Base-by-base conservation (phyloP, 2,797 vertebrate genomes). In the Odontamblyopus lacepedii region DNA sequence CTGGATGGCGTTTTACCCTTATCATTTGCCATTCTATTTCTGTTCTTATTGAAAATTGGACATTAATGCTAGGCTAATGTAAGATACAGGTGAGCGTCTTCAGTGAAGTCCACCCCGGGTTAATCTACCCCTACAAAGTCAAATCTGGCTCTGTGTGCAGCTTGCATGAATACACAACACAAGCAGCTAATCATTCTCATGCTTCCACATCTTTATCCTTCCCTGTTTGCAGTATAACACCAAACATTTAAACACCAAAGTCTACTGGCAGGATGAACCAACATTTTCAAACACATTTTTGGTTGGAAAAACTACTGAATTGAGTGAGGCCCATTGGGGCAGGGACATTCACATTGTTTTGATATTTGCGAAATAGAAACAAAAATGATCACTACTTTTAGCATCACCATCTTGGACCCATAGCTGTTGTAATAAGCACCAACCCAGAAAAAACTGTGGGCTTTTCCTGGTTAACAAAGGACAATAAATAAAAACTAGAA, bases 1-100 rank as follows among this genome's bases (percentile, higher is more conserved):
- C 91, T 91, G 87, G 86, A 86, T 88, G 87, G 86, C 90, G 87
- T 89, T 88, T 75, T 88, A 75, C 80, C 87, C 89, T 93, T 95
- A 95, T 94, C 92, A 78, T 83, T 70, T 88, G 85, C 79, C 87
- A 92, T 94, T 93, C 90, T 92, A 92, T 93, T 92, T 90, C 92
- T 85, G 89, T 91, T 92, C 91, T 92, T 81, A 91, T 89, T 88
- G 91, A 91, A 93, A 94, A 94, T 93, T 92, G 91, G 89, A 93
- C 92, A 93, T 93, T 94, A 95, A 93, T 92, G 87, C 89, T 74
- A 69, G 87, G 91, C 91, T 89, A 89, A 85, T 90, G 86, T 85
- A 85, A 89, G 86, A 89, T 89, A 90, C 81, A 87, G 89, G 86
- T 88, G 80, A 83, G 71, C 79, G 84, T 83, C 88, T 89, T 87